Percentiles rank a stretch among this genome's conserved stretches.
These are phyloP conservation scores for Atta colombica DNA, from an alignment of 1,140 invertebrate species.

Conservation along the genomic window DNA sequence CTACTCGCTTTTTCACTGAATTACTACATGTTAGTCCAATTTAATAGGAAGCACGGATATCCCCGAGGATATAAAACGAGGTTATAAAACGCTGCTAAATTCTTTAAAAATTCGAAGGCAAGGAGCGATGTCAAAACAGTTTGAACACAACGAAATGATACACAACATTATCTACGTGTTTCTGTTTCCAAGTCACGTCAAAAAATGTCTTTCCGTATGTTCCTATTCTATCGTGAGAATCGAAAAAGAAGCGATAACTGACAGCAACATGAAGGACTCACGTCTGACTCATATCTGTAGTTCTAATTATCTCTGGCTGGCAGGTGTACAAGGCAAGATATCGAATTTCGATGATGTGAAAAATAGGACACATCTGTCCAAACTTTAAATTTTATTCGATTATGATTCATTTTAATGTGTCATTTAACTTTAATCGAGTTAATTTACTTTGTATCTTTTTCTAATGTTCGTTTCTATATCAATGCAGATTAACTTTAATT, in stretches of 20 bases:
- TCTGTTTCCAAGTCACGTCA: constrained; percentile 56
- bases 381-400: not conserved
- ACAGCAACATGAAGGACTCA: not conserved
- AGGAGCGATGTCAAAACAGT: constrained; percentile 45
- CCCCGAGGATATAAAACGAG: not conserved
- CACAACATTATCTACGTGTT: constrained; percentile 60
- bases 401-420: too few relatives aligned
- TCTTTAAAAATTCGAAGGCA: constrained; percentile 19
- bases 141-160: constrained; percentile 31
- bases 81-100: not conserved
- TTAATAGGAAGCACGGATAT: not conserved
- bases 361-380: constrained; percentile 12
- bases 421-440: too few relatives aligned
- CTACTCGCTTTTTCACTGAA: not conserved
- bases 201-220: constrained; percentile 67
- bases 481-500: too few relatives aligned
- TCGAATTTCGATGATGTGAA: not conserved
- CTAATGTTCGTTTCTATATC: too few relatives aligned
- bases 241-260: constrained; percentile 9
- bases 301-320: constrained; percentile 21
- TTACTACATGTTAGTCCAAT: not conserved
- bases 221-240: constrained; percentile 41
- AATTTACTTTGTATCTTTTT: too few relatives aligned
- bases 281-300: not conserved
- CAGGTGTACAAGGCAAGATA: constrained; percentile 8